A percentile compares a stretch with the other conserved stretches of the same genome.
phyloP scores from a whole-genome alignment of 2,113 vertebrate species.

The Dissostichus mawsoni region DNA sequence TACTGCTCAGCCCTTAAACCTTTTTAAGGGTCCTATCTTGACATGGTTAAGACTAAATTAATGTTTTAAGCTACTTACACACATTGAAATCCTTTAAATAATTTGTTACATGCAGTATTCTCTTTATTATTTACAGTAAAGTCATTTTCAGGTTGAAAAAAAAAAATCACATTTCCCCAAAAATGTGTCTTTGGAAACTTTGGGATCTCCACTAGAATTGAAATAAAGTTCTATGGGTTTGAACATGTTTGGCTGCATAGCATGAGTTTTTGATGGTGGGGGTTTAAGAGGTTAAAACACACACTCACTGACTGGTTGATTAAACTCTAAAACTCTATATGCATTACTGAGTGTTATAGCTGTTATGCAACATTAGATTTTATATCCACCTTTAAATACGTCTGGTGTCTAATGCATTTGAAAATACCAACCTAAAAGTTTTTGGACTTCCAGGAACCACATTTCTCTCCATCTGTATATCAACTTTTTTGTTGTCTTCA shows the following conservation, averaged over 20 bases:
- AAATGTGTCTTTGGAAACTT: slow-evolving; percentile 13
- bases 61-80: slow-evolving; percentile 23
- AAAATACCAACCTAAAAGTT: too few relatives aligned
- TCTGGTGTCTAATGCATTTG: too few relatives aligned
- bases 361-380: too few relatives aligned
- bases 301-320: too few relatives aligned
- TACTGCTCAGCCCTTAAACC: too few relatives aligned
- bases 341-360: too few relatives aligned
- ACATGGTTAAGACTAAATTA: slow-evolving; percentile 30
- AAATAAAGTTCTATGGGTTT: slow-evolving; percentile 33
- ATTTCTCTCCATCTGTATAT: too few relatives aligned
- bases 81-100: not conserved
- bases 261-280: not conserved
- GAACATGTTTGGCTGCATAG: not conserved
- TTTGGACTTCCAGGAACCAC: too few relatives aligned
- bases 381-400: too few relatives aligned
- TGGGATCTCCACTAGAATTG: slow-evolving; percentile 6
- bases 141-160: not conserved
- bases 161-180: not conserved
- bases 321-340: too few relatives aligned
- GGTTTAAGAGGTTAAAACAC: not conserved
- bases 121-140: not conserved
- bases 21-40: not conserved
- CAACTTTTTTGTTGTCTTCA: too few relatives aligned
- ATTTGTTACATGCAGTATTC: not conserved